A percentile compares a stretch with the other conserved stretches of the same genome.
phyloP scores from a whole-genome alignment of 2,888 invertebrate species.

The Drosophila picticornis region DNA sequence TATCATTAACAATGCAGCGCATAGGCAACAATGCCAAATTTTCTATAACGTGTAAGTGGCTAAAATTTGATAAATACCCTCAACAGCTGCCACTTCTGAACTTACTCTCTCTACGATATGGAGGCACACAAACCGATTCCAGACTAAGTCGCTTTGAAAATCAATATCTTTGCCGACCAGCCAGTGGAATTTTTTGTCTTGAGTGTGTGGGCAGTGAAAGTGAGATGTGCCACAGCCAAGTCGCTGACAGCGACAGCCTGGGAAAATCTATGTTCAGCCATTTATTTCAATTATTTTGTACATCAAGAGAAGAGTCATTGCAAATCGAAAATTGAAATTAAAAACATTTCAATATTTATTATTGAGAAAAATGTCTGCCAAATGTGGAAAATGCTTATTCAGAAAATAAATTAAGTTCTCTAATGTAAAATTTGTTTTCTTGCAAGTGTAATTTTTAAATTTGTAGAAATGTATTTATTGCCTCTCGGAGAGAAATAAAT shows the following conservation, averaged over 20 bases:
- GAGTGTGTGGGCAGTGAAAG: constrained; percentile 21
- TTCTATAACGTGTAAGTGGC: constrained; percentile 47
- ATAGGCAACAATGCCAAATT: constrained; percentile 44
- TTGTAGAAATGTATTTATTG: not conserved
- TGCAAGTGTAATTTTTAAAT: not conserved
- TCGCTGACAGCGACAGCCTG: constrained; percentile 8
- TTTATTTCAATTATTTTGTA: constrained; percentile 70
- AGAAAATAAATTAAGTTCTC: not conserved
- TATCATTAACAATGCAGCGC: constrained; percentile 61
- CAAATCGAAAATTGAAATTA: constrained; percentile 60
- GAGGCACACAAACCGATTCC: constrained; percentile 11
- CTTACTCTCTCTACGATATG: constrained; percentile 25
- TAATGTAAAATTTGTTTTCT: not conserved
- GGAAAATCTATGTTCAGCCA: constrained; percentile 59
- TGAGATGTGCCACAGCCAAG: constrained; percentile 4
- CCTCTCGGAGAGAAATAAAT: not conserved
- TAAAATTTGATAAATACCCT: constrained; percentile 66
- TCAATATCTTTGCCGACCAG: constrained; percentile 40
- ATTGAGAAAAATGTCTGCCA: constrained; percentile 51
- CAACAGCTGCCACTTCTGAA: constrained; percentile 56
- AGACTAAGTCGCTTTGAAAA: constrained; percentile 34
- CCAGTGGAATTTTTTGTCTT: not conserved
- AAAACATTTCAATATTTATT: constrained; percentile 49
- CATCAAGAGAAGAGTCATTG: constrained; percentile 52
- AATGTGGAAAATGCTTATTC: not conserved